These are phyloP conservation scores for Nesometra sesokonis DNA, from an alignment of 35 echinoderm and acorn worm species.

Conservation along the genomic window DNA sequence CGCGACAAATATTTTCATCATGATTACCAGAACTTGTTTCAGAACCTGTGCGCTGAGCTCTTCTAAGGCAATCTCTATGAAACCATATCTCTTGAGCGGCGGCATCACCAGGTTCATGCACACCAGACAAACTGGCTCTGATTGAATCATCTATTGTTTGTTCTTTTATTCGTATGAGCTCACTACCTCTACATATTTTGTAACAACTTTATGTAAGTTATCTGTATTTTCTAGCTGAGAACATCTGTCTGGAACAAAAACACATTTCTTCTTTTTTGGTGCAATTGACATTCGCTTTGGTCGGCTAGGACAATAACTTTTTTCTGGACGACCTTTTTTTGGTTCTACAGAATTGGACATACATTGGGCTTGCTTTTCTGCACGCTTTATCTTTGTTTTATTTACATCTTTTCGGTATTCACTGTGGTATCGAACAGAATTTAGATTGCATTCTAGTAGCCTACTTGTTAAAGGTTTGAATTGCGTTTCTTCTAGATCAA, in stretches of 20 bases:
- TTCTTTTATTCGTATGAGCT: conserved; percentile 22
- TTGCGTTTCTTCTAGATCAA: too few species aligned
- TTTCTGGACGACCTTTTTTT: too few species aligned
- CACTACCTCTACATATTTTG: conserved; percentile 1
- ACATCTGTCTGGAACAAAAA: conserved; percentile 26
- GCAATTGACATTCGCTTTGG: too few species aligned
- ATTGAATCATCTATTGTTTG: conserved; percentile 19
- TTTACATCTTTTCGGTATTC: too few species aligned
- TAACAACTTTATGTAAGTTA: conserved; percentile 3
- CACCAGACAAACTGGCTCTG: conserved; percentile 27
- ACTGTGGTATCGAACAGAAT: too few species aligned
- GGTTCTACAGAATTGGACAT: too few species aligned
- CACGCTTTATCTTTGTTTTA: too few species aligned
- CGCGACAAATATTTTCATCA: background rate
- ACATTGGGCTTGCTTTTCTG: too few species aligned
- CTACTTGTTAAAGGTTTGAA: too few species aligned
- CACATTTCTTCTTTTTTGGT: too few species aligned
- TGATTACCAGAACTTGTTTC: background rate
- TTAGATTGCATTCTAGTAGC: too few species aligned
- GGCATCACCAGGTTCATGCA: conserved; percentile 14
- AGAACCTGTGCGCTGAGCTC: background rate
- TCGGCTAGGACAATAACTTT: too few species aligned
- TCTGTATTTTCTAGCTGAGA: background rate
- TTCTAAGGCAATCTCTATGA: background rate
- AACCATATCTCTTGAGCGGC: conserved; percentile 14